These are phyloP conservation scores for Leptinotarsa texana DNA, from an alignment of 1,140 invertebrate species.

Conservation along the genomic window DNA sequence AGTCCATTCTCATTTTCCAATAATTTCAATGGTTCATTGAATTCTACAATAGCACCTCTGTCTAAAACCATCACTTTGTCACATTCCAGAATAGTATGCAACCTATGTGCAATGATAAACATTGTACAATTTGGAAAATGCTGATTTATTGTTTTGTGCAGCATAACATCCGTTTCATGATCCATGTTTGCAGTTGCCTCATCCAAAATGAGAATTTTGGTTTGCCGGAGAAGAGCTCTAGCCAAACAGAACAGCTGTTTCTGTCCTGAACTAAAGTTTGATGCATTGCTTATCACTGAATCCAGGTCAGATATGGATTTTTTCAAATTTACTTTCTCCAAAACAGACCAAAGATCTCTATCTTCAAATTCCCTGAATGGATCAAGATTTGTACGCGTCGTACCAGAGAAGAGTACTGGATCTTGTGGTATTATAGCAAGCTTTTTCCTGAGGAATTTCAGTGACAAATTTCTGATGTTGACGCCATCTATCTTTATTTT, in stretches of 20 bases:
- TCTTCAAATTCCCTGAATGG: conserved; percentile 61
- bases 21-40: conserved; percentile 70
- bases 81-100: conserved; percentile 82
- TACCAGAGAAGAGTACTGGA: conserved; percentile 75
- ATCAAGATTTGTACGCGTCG: conserved; percentile 66
- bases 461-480: conserved; percentile 63
- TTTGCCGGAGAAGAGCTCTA: conserved; percentile 72
- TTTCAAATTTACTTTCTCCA: conserved; percentile 53
- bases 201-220: conserved; percentile 78
- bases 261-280: conserved; percentile 76
- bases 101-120: conserved; percentile 79
- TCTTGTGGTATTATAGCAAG: conserved; percentile 86
- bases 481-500: conserved; percentile 64
- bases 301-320: conserved; percentile 43
- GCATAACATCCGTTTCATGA: conserved; percentile 70
- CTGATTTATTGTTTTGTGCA: conserved; percentile 67
- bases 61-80: conserved; percentile 75
- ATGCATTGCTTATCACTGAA: not conserved
- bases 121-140: conserved; percentile 76
- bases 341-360: conserved; percentile 48
- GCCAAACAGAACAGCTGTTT: conserved; percentile 79
- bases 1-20: conserved; percentile 65
- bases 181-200: conserved; percentile 74
- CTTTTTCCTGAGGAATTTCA: conserved; percentile 72
- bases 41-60: conserved; percentile 67